Evolutionary conservation across 2,888 invertebrate species (phyloP).

Genomic region (Agrochola circellaris): DNA sequence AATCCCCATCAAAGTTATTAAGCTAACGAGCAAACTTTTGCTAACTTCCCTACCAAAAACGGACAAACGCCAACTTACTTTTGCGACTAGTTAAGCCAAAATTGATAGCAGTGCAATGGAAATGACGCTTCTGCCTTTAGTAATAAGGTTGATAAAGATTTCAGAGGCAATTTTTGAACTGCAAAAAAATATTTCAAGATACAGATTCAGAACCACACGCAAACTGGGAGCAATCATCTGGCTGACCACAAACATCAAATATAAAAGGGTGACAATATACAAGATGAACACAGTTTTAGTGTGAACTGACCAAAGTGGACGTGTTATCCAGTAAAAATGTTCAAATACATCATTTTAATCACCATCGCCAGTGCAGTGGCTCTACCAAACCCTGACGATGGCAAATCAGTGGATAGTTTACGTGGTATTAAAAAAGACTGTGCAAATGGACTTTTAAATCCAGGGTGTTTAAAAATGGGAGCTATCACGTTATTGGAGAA

Average conservation of each 20-base stretch:
- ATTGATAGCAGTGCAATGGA: constrained; percentile 43
- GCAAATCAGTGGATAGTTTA: constrained; percentile 66
- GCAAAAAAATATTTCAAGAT: constrained; percentile 58
- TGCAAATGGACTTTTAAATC: constrained; percentile 75
- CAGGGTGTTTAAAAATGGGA: constrained; percentile 79
- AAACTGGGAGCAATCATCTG: constrained; percentile 78
- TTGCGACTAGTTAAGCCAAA: constrained; percentile 46
- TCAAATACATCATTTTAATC: constrained; percentile 66
- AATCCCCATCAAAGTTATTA: constrained; percentile 47
- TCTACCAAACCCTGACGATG: constrained; percentile 74
- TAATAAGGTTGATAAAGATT: constrained; percentile 42
- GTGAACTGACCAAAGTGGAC: constrained; percentile 69
- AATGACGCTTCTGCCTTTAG: constrained; percentile 53
- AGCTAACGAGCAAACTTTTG: constrained; percentile 65
- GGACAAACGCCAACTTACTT: constrained; percentile 64
- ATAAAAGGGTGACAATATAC: constrained; percentile 80
- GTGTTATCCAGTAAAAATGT: constrained; percentile 74
- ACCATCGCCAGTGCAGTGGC: constrained; percentile 70
- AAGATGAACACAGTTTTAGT: constrained; percentile 73
- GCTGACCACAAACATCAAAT: constrained; percentile 80
- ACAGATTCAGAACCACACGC: constrained; percentile 73
- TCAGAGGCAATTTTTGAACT: constrained; percentile 28
- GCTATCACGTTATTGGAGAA: constrained; percentile 77
- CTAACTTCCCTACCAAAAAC: constrained; percentile 76
- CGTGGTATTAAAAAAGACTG: constrained; percentile 76